A percentile compares a stretch with the other conserved stretches of the same genome.
Evolutionary conservation across 2,888 invertebrate species (phyloP).

Genomic region (Diarsia brunnea): DNA sequence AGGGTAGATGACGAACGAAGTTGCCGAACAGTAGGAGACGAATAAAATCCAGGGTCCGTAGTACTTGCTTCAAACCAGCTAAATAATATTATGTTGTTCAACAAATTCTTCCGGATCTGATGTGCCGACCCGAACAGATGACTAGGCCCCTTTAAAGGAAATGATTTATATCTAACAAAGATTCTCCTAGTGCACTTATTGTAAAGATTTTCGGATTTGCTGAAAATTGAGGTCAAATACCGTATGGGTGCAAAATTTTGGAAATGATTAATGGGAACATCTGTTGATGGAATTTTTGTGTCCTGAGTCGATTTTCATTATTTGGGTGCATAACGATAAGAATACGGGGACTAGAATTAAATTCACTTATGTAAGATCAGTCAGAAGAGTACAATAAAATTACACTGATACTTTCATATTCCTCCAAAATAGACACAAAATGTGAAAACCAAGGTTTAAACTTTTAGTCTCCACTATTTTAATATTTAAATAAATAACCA

Average conservation of each 20-base stretch:
- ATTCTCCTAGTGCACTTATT: slow-evolving; percentile 57
- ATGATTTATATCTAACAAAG: slow-evolving; percentile 61
- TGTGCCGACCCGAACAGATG: not conserved
- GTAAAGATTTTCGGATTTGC: slow-evolving; percentile 22
- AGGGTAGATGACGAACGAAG: not conserved
- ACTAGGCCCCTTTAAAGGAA: slow-evolving; percentile 27
- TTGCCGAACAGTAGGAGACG: not conserved
- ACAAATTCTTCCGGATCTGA: not conserved
- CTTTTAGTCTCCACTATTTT: not conserved
- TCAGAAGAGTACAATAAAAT: too few relatives aligned
- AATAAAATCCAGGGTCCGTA: not conserved
- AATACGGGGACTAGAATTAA: too few relatives aligned
- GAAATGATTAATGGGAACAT: slow-evolving; percentile 24
- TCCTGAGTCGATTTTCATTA: not conserved
- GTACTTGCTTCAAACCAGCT: not conserved
- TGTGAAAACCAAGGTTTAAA: not conserved
- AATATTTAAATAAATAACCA: not conserved
- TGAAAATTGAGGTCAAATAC: slow-evolving; percentile 14
- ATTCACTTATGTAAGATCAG: too few relatives aligned
- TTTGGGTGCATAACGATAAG: too few relatives aligned
- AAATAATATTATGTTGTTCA: not conserved
- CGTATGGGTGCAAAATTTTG: not conserved
- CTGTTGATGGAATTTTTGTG: slow-evolving; percentile 1
- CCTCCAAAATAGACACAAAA: not conserved
- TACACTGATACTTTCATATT: not conserved